Evolutionary conservation across 2,113 vertebrate species (phyloP), one percentile per base, ranked within the genome.

Genomic region (Pangasianodon hypophthalmus): DNA sequence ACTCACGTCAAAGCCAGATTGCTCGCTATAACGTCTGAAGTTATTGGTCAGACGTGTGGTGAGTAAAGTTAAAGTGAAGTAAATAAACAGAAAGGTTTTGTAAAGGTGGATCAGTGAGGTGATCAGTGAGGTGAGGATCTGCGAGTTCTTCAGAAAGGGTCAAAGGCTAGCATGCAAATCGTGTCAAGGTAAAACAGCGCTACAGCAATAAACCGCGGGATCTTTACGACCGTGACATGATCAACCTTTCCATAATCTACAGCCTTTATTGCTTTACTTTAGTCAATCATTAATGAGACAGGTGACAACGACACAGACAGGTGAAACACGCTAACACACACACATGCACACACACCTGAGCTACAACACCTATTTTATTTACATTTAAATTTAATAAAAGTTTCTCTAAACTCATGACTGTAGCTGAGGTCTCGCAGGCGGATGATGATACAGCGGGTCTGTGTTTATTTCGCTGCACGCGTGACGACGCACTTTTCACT

Each of bases 261-360:
- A 69, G 44, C 75, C 16, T 92, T 93, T 93, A 93, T 73, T 64
- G 67, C 92, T 83, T 88, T 69, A 71, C 88, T 89, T 82, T 67
- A 67, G 92, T 91, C 88, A 93, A 93, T 92, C 80, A 93, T 91
- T 93, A 75, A 87, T 71, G 56, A 46, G 60, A 86, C 90, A 92
- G 92, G 89, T 90, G 91, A 92, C 89, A 85, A 75, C 58, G 84
- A 90, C 54, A 46, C 91, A 84, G 41, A 73, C 81, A 88, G 88
- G 87, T 88, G 87, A 84, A 69, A 69, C 13, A 81, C 9, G 21
- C 19, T 13, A 13, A 81, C 41, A 52, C 41, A 81, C 46, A 50
- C 24, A 88, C 87, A 56, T 58, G 56, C 8, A 81, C 26, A 64
- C 44, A 26, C 73, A 64, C 60, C 46, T 32, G 41, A 79, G 44